phyloP scores from a whole-genome alignment of 2,113 vertebrate genomes.

The Alces alces region DNA sequence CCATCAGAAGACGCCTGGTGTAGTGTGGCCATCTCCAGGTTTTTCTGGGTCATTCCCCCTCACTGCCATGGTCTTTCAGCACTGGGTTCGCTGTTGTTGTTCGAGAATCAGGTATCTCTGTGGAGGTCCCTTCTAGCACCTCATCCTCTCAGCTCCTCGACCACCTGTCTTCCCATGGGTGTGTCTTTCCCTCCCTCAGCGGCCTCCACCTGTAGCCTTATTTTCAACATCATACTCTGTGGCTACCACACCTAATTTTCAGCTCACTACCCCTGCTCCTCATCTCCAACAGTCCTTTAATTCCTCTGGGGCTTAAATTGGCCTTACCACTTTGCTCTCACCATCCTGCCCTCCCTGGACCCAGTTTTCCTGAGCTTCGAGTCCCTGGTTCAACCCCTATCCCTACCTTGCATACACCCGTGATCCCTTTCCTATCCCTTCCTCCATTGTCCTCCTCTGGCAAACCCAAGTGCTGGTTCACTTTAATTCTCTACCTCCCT shows the following conservation, averaged over 20 bases:
- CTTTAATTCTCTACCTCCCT: neutral
- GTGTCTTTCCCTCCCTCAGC: neutral
- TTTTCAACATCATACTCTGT: neutral
- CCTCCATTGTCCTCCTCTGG: neutral
- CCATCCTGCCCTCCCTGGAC: neutral
- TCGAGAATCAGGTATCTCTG: neutral
- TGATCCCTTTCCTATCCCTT: neutral
- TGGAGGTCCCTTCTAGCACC: neutral
- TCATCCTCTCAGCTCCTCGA: neutral
- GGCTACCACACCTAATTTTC: neutral
- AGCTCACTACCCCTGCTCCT: neutral
- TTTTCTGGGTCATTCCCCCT: neutral
- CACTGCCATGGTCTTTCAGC: neutral
- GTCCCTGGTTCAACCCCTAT: fast-evolving
- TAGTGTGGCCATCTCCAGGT: neutral
- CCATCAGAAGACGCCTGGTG: fast-evolving
- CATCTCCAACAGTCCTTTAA: neutral
- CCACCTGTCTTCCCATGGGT: neutral
- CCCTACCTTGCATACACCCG: fast-evolving
- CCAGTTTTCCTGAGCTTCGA: neutral
- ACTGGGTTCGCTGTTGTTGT: neutral
- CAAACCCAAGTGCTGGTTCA: neutral
- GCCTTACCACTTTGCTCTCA: neutral
- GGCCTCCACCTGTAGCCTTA: neutral
- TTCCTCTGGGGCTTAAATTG: neutral